Evolutionary conservation across 2,797 vertebrate genomes (phyloP), one percentile per base, ranked within the genome.

Genomic region (Lepidocolaptes lacrymiger): DNA sequence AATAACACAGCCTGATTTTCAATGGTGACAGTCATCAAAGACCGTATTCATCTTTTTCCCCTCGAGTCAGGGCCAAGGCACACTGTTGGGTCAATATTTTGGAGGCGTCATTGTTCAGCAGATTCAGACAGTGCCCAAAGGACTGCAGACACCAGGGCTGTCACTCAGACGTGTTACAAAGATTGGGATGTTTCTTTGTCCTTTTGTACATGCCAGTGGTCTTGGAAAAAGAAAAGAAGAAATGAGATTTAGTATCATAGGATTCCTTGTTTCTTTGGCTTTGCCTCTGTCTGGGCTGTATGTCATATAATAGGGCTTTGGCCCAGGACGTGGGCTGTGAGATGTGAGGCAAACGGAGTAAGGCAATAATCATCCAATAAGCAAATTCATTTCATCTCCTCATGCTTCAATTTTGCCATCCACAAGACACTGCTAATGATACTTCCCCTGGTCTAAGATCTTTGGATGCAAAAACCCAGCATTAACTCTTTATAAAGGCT

Each of bases 361-460:
- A 89, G 81, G 66, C 73, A 93, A 95, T 92, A 91, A 95, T 92
- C 92, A 92, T 74, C 88, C 91, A 93, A 95, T 94, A 94, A 94
- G 95, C 22, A 95, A 95, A 95, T 73, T 89, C 92, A 96, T 93
- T 96, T 97, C 77, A 96, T 96, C 96, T 91, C 95, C 91, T 95
- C 89, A 94, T 90, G 95, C 93, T 92, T 95, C 96, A 93, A 54
- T 96, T 94, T 91, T 92, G 59, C 79, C 95, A 94, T 86, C 94
- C 88, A 79, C 89, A 94, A 95, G 95, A 82, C 55, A 7, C 88
- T 87, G 71, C 71, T 96, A 96, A 95, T 95, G 94, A 96, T 77
- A 90, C 71, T 94, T 95, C 41, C 85, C 37, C 52, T 90, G 66
- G 62, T 79, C 73, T 90, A 85, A 94, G 92, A 93, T 91, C 93